phyloP scores from a whole-genome alignment of 2,888 invertebrate species.

The Camptogramma bilineatum region DNA sequence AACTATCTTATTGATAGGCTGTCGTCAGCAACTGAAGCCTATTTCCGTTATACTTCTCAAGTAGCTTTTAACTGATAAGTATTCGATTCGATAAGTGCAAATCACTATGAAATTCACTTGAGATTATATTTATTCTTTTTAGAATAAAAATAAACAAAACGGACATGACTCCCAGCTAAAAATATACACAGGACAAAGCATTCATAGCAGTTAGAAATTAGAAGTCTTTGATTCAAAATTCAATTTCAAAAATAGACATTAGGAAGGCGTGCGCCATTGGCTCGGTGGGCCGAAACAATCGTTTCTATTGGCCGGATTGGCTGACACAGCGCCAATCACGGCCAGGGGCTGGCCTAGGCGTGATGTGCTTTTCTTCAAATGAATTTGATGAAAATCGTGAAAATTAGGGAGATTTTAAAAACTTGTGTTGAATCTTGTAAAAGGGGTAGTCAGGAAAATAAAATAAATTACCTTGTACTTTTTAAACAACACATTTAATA shows the following conservation, averaged over 20 bases:
- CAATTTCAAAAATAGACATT: constrained; percentile 77
- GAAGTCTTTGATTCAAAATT: constrained; percentile 46
- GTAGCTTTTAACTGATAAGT: constrained; percentile 9
- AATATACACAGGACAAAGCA: not conserved
- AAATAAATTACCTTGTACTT: too few species aligned
- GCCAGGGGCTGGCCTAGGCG: constrained; percentile 65
- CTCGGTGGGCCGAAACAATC: constrained; percentile 65
- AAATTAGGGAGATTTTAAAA: not conserved
- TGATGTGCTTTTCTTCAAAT: constrained; percentile 65
- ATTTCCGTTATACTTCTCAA: constrained; percentile 22
- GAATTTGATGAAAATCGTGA: constrained; percentile 46
- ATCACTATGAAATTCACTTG: not conserved
- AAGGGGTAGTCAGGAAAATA: too few species aligned
- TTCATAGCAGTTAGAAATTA: constrained; percentile 8
- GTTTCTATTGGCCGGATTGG: constrained; percentile 67
- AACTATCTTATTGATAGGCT: constrained; percentile 17
- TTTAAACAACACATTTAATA: too few species aligned
- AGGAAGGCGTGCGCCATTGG: constrained; percentile 74
- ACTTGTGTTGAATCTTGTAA: not conserved
- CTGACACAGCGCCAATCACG: constrained; percentile 72
- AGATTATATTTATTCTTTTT: too few species aligned
- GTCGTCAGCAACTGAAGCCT: constrained; percentile 23
- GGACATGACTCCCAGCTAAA: not conserved
- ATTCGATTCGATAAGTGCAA: constrained; percentile 1
- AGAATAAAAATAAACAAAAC: not conserved